Base-by-base conservation (phyloP, 35 echinoderm and acorn worm species). In the Chiridota heheva region DNA sequence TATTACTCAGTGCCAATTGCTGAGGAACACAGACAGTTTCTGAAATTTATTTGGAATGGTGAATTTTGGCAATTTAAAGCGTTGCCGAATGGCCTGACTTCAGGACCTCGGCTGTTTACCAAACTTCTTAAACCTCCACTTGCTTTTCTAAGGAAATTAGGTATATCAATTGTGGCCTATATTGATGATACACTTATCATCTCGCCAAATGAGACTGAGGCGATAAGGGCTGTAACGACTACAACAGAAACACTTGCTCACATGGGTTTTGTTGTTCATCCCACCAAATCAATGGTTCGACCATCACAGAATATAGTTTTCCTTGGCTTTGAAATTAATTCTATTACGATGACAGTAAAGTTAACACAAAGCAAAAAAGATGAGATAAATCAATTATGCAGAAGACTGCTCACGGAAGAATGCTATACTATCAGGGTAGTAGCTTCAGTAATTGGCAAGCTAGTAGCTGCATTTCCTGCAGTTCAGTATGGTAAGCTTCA, bases 401-500 rank as follows among this genome's bases (percentile, higher is more conserved):
- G 38, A 25, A 7, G 30, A 8, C 70, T 73, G 40, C 36, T 73
- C 5, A 47, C 44, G 44, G 44, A 10, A 4, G 51, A 5, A 27
- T 6, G 4, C 5, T 13, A 17, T 12, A 73, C 70, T 51, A 73
- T 73, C 70, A 1, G 70, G 0, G 41, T 22, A 36, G 5, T 73
- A 17, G 42, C 70, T 8, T 22, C 2, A 5, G 70, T 36, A n/a
- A 44, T 73, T 44, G 40, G 27, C 13, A 73, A 73, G 51, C n/a
- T n/a, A n/a, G n/a, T n/a, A n/a, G n/a, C n/a, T n/a, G n/a, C n/a
- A n/a, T n/a, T n/a, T n/a, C n/a, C n/a, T n/a, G n/a, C n/a, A n/a
- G n/a, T n/a, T n/a, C n/a, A 78, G 43, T 78, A 85, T 85, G 88
- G 88, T 7, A 70, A 71, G 36, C 63, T 91, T 39, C 64, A 60